Evolutionary conservation across 2,113 vertebrate genomes (phyloP), one percentile per base, ranked within the genome.

Genomic region (Falcunculus frontatus): DNA sequence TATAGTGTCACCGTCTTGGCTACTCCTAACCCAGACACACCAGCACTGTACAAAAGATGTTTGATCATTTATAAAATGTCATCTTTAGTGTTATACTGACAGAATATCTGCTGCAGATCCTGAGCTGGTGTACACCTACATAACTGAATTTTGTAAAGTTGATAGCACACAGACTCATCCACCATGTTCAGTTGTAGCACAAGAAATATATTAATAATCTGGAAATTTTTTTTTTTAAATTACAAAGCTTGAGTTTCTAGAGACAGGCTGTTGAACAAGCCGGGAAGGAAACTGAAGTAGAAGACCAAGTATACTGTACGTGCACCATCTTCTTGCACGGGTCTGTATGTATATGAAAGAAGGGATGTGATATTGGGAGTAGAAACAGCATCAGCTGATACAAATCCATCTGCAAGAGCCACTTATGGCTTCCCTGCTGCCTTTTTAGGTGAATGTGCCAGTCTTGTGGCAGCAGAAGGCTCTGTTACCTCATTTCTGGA

Each of bases 51-150:
- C 16, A 20, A 47, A 52, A 94, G 29, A 42, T 65, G 41, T 93
- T 84, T 94, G 80, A 92, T 95, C 55, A 73, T 74, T 82, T 87
- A 42, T 70, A 73, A 85, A 83, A 87, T 91, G 68, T 65, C 78
- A 73, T 80, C 49, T 87, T 79, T 55, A 53, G 32, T 85, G 42
- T 72, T 85, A 44, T 23, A 30, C 87, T 85, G 89, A 41, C 60
- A 80, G 70, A 57, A 37, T 79, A 72, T 65, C 70, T 65, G 23
- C 46, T 63, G 27, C 52, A 81, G 44, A 72, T 92, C 27, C 42
- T 79, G 65, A 79, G 74, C 53, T 76, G 32, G 4, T 70, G 21
- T 74, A 55, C 46, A 62, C 4, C 60, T 84, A 41, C 30, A 16
- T 75, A 62, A 72, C 55, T 94, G 37, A 30, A 47, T 83, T 94